Base-by-base conservation (phyloP, 2,113 vertebrate genomes). In the Oostethus manadensis region DNA sequence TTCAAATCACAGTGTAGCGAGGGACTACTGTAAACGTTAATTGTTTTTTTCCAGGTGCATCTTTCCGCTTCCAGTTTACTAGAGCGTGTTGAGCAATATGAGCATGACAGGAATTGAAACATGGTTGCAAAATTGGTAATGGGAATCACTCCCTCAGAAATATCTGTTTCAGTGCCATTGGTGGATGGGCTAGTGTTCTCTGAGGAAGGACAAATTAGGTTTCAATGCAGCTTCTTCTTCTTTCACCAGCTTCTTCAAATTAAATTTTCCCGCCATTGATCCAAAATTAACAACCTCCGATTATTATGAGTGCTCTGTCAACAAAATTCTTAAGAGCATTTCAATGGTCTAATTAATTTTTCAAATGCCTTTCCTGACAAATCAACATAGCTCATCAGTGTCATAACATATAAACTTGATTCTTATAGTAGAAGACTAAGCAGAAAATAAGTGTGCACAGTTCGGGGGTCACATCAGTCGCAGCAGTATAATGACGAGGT, bases 401-500 rank as follows among this genome's bases (percentile, higher is more conserved):
- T 22, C 40, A 43, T 44, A 18, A 66, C 72, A 57, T 40, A 69
- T 4, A 8, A 66, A 33, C n/a, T 48, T 68, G 26, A 33, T 44
- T 60, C 46, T 3, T 47, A 44, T 23, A n/a, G 64, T 44, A 62
- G 22, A 47, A 40, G 62, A 58, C 29, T 42, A 38, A 55, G 60
- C 54, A 49, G 38, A 64, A 68, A 68, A 59, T 58, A 26, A 42
- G 38, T 58, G 70, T 56, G 33, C 40, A 33, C 45, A 21, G 48
- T 48, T 40, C 33, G 8, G 23, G 65, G 77, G 78, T 81, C 78
- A 84, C 29, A 20, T n/a, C 53, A 14, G 53, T 17, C 61, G 66
- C 76, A 53, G 73, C 62, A 76, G 66, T 64, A 40, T 70, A 74
- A 80, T 83, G 73, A 70, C 33, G 68, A 51, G 63, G 60, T 71